These are phyloP conservation scores for Drosophila biarmipes DNA, from an alignment of 1,140 invertebrate genomes.

Conservation along the genomic window DNA sequence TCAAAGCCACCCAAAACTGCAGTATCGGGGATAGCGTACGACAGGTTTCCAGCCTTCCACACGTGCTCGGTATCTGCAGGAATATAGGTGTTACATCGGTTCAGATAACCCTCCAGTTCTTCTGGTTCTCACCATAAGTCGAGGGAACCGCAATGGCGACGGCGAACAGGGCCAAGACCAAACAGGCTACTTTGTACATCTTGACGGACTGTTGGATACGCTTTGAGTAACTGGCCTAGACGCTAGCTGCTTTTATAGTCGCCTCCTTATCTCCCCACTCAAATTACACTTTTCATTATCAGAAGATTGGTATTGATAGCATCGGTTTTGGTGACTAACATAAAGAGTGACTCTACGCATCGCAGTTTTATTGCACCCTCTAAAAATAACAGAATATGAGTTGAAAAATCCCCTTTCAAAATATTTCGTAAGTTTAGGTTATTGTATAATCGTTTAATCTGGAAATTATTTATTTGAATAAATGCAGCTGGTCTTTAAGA, in stretches of 20 bases:
- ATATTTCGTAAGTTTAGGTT: conserved; percentile 23
- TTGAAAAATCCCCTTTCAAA: conserved; percentile 6
- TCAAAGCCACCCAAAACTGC: conserved; percentile 48
- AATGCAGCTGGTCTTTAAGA: too few species aligned
- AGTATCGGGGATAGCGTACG: conserved; percentile 29
- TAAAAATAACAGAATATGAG: conserved; percentile 7
- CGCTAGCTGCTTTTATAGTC: conserved; percentile 37
- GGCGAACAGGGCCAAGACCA: conserved; percentile 38
- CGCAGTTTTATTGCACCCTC: conserved; percentile 20
- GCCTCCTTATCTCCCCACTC: conserved; percentile 24
- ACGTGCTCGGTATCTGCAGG: conserved; percentile 37
- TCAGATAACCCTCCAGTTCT: not conserved
- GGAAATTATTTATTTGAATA: too few species aligned
- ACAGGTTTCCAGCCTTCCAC: conserved; percentile 47
- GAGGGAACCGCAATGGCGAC: conserved; percentile 23
- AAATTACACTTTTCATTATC: conserved; percentile 28
- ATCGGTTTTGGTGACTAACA: conserved; percentile 33
- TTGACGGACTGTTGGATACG: conserved; percentile 1
- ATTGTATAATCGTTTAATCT: not conserved
- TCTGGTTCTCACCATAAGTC: conserved; percentile 10
- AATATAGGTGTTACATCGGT: not conserved
- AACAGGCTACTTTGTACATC: conserved; percentile 37
- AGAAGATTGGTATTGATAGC: conserved; percentile 35
- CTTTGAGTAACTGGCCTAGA: conserved; percentile 9
- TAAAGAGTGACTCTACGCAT: conserved; percentile 8